Percentiles rank a stretch among this genome's conserved stretches.
These are phyloP conservation scores for Thysanoteuthis rhombus DNA, from an alignment of 2,888 invertebrate genomes.

Conservation along the genomic window DNA sequence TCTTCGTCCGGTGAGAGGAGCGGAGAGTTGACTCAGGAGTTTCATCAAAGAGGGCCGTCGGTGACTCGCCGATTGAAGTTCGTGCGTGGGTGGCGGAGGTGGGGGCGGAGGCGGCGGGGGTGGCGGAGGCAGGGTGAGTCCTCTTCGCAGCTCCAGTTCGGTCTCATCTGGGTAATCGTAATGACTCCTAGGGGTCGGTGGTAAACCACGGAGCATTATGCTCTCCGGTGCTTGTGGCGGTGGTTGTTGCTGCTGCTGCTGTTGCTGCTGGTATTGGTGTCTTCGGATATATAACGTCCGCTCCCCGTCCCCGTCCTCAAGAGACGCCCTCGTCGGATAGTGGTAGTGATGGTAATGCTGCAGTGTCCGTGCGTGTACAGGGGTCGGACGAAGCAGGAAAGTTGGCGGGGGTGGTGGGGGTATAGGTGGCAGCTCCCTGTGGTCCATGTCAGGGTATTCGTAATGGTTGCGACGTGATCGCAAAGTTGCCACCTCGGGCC, in stretches of 20 bases:
- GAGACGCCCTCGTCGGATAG: conserved; percentile 18
- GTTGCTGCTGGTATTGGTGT: not conserved
- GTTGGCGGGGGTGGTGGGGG: conserved; percentile 21
- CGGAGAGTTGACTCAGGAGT: not conserved
- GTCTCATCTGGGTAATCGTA: conserved; percentile 15
- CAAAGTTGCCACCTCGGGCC: conserved; percentile 12
- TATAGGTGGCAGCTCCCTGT: conserved; percentile 21
- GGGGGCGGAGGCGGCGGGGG: conserved; percentile 15
- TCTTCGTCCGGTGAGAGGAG: not conserved
- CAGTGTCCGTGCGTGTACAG: not conserved
- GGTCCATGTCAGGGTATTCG: conserved; percentile 29
- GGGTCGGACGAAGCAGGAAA: not conserved
- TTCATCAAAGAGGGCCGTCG: conserved; percentile 30
- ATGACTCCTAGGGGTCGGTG: conserved; percentile 18
- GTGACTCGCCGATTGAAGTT: not conserved
- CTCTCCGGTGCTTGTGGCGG: conserved; percentile 14
- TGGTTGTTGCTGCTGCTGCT: not conserved
- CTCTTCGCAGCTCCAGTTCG: not conserved
- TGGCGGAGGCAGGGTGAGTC: conserved; percentile 12
- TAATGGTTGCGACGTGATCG: conserved; percentile 1
- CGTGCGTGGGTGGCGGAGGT: not conserved
- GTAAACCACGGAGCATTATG: conserved; percentile 1
- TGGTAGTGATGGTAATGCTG: conserved; percentile 21
- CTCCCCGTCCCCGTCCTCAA: not conserved
- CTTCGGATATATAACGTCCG: conserved; percentile 14